Base-by-base conservation (phyloP, 2,113 vertebrate species). In the Chinchilla lanigera region DNA sequence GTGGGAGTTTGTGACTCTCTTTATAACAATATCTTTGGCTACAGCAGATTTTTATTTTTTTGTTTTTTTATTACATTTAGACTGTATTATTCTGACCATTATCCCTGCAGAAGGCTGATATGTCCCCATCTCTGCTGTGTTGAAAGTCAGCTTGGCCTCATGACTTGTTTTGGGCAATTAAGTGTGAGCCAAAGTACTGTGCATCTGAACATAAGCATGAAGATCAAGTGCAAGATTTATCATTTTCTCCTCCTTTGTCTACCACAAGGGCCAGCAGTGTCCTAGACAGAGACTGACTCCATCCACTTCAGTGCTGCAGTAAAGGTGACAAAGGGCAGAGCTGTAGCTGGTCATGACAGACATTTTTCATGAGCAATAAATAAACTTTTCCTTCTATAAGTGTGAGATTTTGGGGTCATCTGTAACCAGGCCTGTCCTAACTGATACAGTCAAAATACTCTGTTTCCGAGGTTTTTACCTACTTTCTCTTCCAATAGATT, bases 321-420 rank as follows among this genome's bases (percentile, higher is more conserved):
- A 41, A 96, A 82, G 81, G n/a, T 44, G 75, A 71, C 44, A 24
- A 30, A 90, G 47, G n/a, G 41, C 17, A 97, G 24, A 89, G 71
- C n/a, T 83, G 24, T 33, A 87, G 44, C 20, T 81, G 56, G 86
- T 56, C 41, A 47, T 30, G 20, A 35, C 12, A 24, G 73, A 85
- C 35, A 60, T 19, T 78, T 92, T 92, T 92, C 61, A 78, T 19
- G 12, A 94, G 73, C 13, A 97, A 85, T 24, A 95, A 95, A 86
- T 71, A 75, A 96, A 87, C 26, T 44, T 86, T 7, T 67, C n/a
- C 5, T 86, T 6, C 38, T 92, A 16, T 80, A 93, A 77, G 93
- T 85, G 44, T 81, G 60, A 85, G 44, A 92, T 81, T 75, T 86
- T 28, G 82, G 71, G n/a, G 44, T 90, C 38, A 67, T 86, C 85